Evolutionary conservation across 2,113 vertebrate species (phyloP), one percentile per base, ranked within the genome.

Genomic region (Megaceryle torquata): DNA sequence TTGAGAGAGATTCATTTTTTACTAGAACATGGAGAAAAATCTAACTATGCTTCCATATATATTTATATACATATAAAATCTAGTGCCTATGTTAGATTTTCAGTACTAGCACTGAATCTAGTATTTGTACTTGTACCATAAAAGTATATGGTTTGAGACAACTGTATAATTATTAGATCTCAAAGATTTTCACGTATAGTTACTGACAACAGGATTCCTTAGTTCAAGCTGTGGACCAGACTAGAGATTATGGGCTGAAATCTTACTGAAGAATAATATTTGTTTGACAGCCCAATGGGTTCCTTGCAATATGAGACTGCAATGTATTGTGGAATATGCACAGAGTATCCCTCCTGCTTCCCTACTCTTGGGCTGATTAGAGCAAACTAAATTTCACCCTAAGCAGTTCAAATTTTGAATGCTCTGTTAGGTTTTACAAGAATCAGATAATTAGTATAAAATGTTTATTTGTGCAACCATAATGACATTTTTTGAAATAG

Each of bases 381-480:
- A 81, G 31, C 57, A 92, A 94, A 95, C 82, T 86, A 90, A 82
- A 93, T 91, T 88, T 91, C 91, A 93, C 81, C 92, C 51, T 57
- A 86, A 95, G 86, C 65, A 88, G 63, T 82, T 39, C 41, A 70
- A 65, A 85, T 61, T 91, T 28, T 72, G 77, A 96, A 91, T 5
- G 50, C 77, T 88, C 85, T 76, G 84, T 79, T 95, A 95, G 50
- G 54, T 94, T 94, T 91, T 89, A 93, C 83, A 92, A 89, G 83
- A 93, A 92, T 89, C 72, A 78, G 86, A 78, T 95, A 90, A 94
- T 92, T 86, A 91, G 80, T 86, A 78, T 33, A 64, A 94, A 94
- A 80, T 85, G 75, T 85, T 95, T 93, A 71, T 86, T 88, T 89
- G 87, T 79, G 80, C 78, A 87, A 71, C 74, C 25, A 53, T 16